These are phyloP conservation scores for Ephialtes manifestator DNA, from an alignment of 2,888 invertebrate species.

Conservation along the genomic window DNA sequence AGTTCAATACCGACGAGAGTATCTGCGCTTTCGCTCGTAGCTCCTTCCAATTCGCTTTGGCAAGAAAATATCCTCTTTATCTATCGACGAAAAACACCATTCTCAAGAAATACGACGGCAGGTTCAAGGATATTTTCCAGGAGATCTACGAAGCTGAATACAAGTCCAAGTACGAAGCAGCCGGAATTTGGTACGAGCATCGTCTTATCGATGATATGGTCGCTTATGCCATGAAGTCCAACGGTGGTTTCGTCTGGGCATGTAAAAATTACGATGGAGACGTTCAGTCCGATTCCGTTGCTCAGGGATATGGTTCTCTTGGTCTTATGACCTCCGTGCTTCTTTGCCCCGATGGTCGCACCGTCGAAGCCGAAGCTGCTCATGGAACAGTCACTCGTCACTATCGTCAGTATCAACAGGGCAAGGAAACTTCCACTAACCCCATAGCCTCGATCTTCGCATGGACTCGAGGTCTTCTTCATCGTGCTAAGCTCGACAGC, in stretches of 20 bases:
- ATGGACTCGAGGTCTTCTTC: conserved; percentile 97
- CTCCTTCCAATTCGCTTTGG: conserved; percentile 96
- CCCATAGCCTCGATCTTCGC: conserved; percentile 99
- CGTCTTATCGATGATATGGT: conserved; percentile 99
- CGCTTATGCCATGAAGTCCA: conserved; percentile 98
- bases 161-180: conserved; percentile 93
- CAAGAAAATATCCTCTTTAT: conserved; percentile 95
- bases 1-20: conserved; percentile 99
- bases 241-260: conserved; percentile 99
- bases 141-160: conserved; percentile 97
- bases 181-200: conserved; percentile 98
- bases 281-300: conserved; percentile 99
- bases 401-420: conserved; percentile 95
- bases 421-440: conserved; percentile 99
- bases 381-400: conserved; percentile 99
- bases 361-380: conserved; percentile 99
- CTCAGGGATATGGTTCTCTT: conserved; percentile 98
- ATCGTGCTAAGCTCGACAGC: conserved; percentile 97
- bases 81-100: conserved; percentile 99
- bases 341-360: conserved; percentile 98
- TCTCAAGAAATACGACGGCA: conserved; percentile 97
- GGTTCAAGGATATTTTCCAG: conserved; percentile 99
- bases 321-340: conserved; percentile 99
- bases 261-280: conserved; percentile 99
- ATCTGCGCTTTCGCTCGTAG: conserved; percentile 97